phyloP scores from a whole-genome alignment of 2,888 invertebrate species.

The Lobophora halterata region DNA sequence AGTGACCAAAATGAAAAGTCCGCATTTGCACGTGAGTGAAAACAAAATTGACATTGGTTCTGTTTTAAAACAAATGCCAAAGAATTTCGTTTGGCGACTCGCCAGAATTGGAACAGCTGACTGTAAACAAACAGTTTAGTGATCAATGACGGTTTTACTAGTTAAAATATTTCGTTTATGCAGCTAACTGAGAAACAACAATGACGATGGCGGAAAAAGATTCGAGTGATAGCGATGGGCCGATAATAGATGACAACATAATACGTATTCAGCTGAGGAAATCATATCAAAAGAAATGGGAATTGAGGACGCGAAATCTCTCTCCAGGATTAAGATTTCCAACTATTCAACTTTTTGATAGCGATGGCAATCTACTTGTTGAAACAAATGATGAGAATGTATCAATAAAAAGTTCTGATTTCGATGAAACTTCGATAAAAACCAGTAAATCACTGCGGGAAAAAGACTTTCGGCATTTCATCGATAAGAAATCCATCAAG shows the following conservation, averaged over 20 bases:
- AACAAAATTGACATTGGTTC: slow-evolving; percentile 78
- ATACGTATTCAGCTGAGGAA: slow-evolving; percentile 83
- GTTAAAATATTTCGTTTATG: slow-evolving; percentile 34
- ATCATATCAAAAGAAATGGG: slow-evolving; percentile 83
- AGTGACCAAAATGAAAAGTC: slow-evolving; percentile 38
- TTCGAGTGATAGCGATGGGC: slow-evolving; percentile 68
- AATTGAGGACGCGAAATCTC: slow-evolving; percentile 82
- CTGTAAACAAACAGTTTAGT: slow-evolving; percentile 76
- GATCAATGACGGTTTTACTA: slow-evolving; percentile 45
- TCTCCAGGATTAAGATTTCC: slow-evolving; percentile 82
- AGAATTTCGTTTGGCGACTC: slow-evolving; percentile 59
- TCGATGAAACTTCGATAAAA: slow-evolving; percentile 49
- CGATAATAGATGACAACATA: slow-evolving; percentile 76
- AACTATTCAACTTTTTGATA: slow-evolving; percentile 82
- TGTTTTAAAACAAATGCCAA: slow-evolving; percentile 70
- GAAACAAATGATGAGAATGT: slow-evolving; percentile 81
- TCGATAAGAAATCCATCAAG: slow-evolving; percentile 54
- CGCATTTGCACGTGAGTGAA: slow-evolving; percentile 35
- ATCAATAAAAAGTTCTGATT: slow-evolving; percentile 70
- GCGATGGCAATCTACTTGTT: slow-evolving; percentile 81
- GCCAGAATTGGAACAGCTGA: slow-evolving; percentile 73
- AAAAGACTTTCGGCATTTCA: slow-evolving; percentile 63
- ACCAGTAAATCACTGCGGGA: slow-evolving; percentile 62
- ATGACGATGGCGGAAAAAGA: slow-evolving; percentile 60
- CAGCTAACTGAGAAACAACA: slow-evolving; percentile 22